Base-by-base conservation (phyloP, 1,140 invertebrate genomes). In the Pogonognathellus flavescens region DNA sequence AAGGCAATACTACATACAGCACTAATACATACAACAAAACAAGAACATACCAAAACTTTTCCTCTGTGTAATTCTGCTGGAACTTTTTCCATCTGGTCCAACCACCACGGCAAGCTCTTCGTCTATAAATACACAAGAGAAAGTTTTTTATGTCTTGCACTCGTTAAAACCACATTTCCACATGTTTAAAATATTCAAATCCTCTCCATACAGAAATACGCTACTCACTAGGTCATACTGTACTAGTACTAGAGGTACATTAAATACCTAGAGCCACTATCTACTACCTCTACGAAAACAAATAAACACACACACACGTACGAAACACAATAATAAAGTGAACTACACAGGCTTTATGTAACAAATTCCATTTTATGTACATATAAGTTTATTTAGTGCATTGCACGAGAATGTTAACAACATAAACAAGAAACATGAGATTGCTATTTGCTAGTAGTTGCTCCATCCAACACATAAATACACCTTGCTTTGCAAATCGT, bases 61-160 rank as follows among this genome's bases (percentile, higher is more conserved):
- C 80, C 50, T 53, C 25, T 81, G 80, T 53, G 70, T 50, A 31
- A 76, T 76, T 76, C 70, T 41, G n/a, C 70, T 76, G 6, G 70
- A 25, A 81, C 80, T 81, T 52, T 53, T 59, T 55, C 80, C 53
- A 57, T 59, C 80, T 7, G 80, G 80, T 14, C 70, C 84, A 9
- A 70, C 25, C 25, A 85, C 59, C 31, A 82, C 72, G 5, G 80
- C 57, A 55, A 81, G 49, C 55, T 85, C 84, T 59, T 85, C 84
- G 49, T 81, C 80, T 85, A 31, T n/a, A 81, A 81, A 41, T 41
- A 52, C 52, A 80, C 49, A 80, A 53, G n/a, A 22, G 18, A 52
- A 80, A 11, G 9, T 7, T 41, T 70, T 25, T 22, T 14, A 70
- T 5, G 66, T 6, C 22, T 76, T 16, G 41, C 70, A 76, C 41